Conservation (phyloP, 2,888 invertebrate species). For the Amblyjoppa proteus region DNA sequence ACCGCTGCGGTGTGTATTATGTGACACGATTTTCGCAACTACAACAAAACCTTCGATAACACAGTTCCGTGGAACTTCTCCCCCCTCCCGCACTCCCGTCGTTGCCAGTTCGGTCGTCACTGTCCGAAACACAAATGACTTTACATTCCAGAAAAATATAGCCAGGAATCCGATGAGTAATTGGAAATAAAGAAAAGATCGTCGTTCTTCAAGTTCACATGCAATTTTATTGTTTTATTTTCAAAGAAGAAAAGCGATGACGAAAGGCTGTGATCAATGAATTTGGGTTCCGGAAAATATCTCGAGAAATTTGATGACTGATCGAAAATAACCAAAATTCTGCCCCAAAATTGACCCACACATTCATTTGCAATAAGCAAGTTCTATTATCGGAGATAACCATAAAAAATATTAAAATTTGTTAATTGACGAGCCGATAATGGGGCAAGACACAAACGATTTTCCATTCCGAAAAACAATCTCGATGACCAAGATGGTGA, state of each 20-base stretch:
- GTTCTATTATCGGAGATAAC: no score
- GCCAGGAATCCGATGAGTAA: not conserved
- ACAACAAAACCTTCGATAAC: slow-evolving; percentile 16
- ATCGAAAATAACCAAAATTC: not conserved
- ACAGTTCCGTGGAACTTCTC: not conserved
- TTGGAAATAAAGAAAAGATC: slow-evolving; percentile 32
- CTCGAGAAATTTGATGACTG: not conserved
- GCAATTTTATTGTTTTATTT: not conserved
- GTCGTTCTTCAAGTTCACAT: not conserved
- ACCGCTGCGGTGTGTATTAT: slow-evolving; percentile 7
- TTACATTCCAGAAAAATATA: slow-evolving; percentile 48
- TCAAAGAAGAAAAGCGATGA: not conserved
- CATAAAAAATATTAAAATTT: no score
- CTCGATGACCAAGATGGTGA: not conserved
- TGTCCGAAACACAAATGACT: slow-evolving; percentile 43
- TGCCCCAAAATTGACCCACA: no score
- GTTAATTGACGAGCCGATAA: no score
- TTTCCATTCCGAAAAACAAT: not conserved
- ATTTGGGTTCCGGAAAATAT: not conserved
- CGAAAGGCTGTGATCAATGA: not conserved
- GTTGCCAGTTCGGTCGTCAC: not conserved
- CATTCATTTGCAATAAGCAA: no score
- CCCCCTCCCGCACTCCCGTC: slow-evolving; percentile 3
- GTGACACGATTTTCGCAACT: slow-evolving; percentile 46
- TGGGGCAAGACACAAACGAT: no score